phyloP scores from a whole-genome alignment of 1,140 invertebrate genomes.

The Apis laboriosa region DNA sequence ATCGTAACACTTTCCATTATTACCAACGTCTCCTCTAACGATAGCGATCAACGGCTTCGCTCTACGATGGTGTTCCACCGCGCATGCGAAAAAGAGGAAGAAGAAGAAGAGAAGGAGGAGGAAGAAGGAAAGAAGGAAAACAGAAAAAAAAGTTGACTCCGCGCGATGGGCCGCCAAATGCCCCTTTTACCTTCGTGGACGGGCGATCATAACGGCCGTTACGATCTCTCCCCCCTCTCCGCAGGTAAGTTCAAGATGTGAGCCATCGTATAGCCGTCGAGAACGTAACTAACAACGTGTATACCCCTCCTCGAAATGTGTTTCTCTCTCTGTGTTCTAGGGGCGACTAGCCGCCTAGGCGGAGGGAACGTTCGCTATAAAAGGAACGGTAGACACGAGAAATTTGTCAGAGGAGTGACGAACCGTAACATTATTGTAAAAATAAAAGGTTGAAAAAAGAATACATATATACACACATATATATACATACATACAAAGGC shows the following conservation, averaged over 20 bases:
- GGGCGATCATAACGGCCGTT: neutral
- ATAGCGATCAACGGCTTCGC: too few species aligned
- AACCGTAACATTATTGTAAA: slow-evolving; percentile 49
- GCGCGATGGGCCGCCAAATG: slow-evolving; percentile 1
- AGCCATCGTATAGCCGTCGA: slow-evolving; percentile 51
- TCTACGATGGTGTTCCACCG: too few species aligned
- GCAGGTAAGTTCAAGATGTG: slow-evolving; percentile 48
- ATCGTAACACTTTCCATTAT: too few species aligned
- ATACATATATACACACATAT: neutral
- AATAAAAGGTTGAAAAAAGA: neutral
- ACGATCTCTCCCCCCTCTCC: slow-evolving; percentile 37
- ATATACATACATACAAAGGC: slow-evolving; percentile 7
- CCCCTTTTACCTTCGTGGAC: slow-evolving; percentile 32
- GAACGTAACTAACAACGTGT: slow-evolving; percentile 10
- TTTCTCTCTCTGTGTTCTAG: slow-evolving; percentile 45
- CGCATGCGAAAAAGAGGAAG: too few species aligned
- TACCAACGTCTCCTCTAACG: too few species aligned
- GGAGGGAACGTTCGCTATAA: slow-evolving; percentile 68
- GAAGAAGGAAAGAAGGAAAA: too few species aligned
- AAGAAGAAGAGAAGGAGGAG: too few species aligned
- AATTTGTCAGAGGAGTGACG: slow-evolving; percentile 70
- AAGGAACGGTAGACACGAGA: slow-evolving; percentile 61
- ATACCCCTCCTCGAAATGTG: slow-evolving; percentile 58
- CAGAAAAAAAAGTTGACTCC: too few species aligned
- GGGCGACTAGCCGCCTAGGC: slow-evolving; percentile 54